phyloP scores from a whole-genome alignment of 1,140 invertebrate genomes.

The Bombus waltoni region DNA sequence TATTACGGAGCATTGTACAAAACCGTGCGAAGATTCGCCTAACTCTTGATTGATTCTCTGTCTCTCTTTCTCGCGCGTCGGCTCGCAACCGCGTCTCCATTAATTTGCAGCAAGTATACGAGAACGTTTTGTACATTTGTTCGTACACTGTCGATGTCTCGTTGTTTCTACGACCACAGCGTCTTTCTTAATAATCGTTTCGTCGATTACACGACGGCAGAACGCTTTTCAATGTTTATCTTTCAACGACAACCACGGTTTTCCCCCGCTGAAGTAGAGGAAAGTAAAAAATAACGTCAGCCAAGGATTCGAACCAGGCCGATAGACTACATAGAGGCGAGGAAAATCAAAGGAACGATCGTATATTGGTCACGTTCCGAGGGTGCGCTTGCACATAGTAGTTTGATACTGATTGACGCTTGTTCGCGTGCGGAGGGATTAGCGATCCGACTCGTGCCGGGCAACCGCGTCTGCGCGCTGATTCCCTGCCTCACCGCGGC shows the following conservation, averaged over 20 bases:
- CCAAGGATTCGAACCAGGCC: background rate
- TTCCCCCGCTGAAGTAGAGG: too few relatives aligned
- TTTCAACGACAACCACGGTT: too few relatives aligned
- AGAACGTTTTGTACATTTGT: background rate
- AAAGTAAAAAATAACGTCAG: background rate
- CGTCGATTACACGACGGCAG: background rate
- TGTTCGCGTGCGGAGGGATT: conserved; percentile 72
- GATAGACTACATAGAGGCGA: background rate
- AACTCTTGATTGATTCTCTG: background rate
- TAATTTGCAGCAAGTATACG: conserved; percentile 5
- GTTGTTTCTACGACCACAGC: background rate
- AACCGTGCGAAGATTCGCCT: background rate
- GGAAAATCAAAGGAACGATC: conserved; percentile 21
- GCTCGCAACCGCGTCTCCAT: background rate
- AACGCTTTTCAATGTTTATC: conserved; percentile 9
- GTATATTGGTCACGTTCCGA: conserved; percentile 47
- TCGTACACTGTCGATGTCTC: background rate
- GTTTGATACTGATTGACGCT: conserved; percentile 78
- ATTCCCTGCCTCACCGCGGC: background rate
- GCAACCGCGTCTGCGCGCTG: conserved; percentile 15
- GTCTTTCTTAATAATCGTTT: conserved; percentile 17
- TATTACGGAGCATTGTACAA: background rate
- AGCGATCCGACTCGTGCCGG: conserved; percentile 34
- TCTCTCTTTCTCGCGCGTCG: background rate
- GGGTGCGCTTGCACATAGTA: conserved; percentile 30